These are phyloP conservation scores for Coptotermes formosanus DNA, from an alignment of 1,140 invertebrate species.

Conservation along the genomic window DNA sequence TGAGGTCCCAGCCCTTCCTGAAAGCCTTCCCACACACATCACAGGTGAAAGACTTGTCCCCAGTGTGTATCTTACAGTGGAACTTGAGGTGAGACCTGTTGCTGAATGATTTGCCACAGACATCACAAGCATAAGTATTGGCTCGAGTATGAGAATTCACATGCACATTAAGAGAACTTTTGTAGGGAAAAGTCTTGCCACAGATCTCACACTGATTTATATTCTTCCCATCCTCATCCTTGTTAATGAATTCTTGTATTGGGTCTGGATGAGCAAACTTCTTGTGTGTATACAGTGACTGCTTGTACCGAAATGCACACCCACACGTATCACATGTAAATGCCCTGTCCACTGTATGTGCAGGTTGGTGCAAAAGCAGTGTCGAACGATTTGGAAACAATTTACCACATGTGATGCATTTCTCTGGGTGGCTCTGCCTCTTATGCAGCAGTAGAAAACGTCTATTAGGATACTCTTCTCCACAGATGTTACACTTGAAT, in stretches of 20 bases:
- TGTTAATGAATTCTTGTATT: not conserved
- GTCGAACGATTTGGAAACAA: conserved; percentile 42
- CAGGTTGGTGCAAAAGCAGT: conserved; percentile 49
- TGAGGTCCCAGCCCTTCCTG: conserved; percentile 34
- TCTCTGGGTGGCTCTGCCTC: conserved; percentile 27
- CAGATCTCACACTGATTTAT: conserved; percentile 50
- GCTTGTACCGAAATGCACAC: conserved; percentile 54
- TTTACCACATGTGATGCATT: conserved; percentile 44
- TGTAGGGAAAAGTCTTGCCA: conserved; percentile 49
- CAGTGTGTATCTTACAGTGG: conserved; percentile 68
- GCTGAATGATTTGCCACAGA: conserved; percentile 46
- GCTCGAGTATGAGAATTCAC: conserved; percentile 48
- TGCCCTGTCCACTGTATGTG: conserved; percentile 34
- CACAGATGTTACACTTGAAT: not conserved
- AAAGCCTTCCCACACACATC: conserved; percentile 58
- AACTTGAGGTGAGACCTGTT: conserved; percentile 70
- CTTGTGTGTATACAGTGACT: conserved; percentile 48
- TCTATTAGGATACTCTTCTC: not conserved
- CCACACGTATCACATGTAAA: conserved; percentile 52
- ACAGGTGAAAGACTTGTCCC: conserved; percentile 69
- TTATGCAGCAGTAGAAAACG: not conserved
- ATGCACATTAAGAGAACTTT: conserved; percentile 40
- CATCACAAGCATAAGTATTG: conserved; percentile 43
- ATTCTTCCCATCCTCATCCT: conserved; percentile 35
- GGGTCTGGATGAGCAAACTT: conserved; percentile 39